Evolutionary conservation across 1,140 invertebrate species (phyloP).

Genomic region (Pectinophora gossypiella): DNA sequence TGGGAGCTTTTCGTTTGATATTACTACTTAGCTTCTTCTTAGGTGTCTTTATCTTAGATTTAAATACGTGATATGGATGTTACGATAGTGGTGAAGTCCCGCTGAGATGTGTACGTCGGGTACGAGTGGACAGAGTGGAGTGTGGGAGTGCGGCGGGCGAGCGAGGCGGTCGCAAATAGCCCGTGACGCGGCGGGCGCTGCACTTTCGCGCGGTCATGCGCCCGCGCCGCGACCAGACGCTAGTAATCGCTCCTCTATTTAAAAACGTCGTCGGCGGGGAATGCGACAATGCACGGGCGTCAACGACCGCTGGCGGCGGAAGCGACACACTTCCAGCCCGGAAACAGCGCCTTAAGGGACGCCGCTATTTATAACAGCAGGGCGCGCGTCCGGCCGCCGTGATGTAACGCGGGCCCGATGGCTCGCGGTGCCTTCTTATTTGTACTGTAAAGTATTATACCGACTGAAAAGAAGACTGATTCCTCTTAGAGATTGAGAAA

Average conservation of each 20-base stretch:
- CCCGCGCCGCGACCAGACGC: constrained; percentile 65
- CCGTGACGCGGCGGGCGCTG: constrained; percentile 68
- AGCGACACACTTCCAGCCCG: constrained; percentile 72
- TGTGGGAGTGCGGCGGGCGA: background rate
- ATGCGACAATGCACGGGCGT: constrained; percentile 67
- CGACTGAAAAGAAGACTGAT: no score
- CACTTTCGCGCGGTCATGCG: constrained; percentile 68
- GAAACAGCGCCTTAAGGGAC: constrained; percentile 72
- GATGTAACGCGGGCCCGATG: constrained; percentile 33
- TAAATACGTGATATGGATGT: no score
- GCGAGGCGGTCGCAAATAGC: constrained; percentile 54
- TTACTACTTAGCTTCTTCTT: no score
- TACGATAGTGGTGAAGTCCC: no score
- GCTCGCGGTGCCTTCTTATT: no score
- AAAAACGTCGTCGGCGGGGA: constrained; percentile 67
- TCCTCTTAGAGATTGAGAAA: no score
- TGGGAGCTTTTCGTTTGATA: no score
- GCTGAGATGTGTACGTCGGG: no score
- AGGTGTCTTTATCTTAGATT: no score
- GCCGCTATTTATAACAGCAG: constrained; percentile 64
- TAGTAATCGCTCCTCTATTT: constrained; percentile 70
- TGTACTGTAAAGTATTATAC: no score
- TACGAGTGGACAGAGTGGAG: no score
- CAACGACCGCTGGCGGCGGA: constrained; percentile 69
- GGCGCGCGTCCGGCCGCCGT: constrained; percentile 21